Evolutionary conservation across 2,888 invertebrate genomes (phyloP).

Genomic region (Patella ulyssiponensis): DNA sequence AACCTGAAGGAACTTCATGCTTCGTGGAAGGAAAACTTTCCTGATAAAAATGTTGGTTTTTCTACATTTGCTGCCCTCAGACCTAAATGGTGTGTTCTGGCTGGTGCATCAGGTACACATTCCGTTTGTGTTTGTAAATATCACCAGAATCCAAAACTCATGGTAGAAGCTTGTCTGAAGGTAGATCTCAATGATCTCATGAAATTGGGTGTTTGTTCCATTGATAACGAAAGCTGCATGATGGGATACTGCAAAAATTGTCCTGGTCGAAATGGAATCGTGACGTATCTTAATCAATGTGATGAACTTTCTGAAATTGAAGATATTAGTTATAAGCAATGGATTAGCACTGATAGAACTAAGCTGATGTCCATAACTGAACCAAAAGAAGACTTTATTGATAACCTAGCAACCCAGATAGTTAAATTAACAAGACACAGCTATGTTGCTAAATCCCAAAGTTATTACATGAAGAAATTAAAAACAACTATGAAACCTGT

Average conservation of each 20-base stretch:
- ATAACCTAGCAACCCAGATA: no score
- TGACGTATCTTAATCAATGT: constrained; percentile 12
- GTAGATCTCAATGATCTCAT: background rate
- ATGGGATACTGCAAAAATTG: constrained; percentile 13
- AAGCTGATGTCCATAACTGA: background rate
- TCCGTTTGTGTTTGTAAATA: constrained; percentile 5
- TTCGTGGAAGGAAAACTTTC: background rate
- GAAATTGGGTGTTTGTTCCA: constrained; percentile 6
- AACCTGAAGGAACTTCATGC: background rate
- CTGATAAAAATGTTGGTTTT: background rate
- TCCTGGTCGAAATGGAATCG: constrained; percentile 1
- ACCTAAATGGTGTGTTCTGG: constrained; percentile 15
- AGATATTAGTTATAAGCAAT: constrained; percentile 12
- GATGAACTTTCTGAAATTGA: constrained; percentile 21
- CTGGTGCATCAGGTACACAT: constrained; percentile 3
- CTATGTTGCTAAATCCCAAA: constrained; percentile 17
- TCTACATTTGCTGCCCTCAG: background rate
- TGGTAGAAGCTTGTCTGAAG: constrained; percentile 8
- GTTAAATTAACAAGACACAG: no score
- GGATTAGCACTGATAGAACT: constrained; percentile 15
- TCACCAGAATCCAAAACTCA: constrained; percentile 5
- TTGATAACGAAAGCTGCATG: constrained; percentile 6
- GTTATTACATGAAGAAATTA: background rate
- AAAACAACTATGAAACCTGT: background rate
- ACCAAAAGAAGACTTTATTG: constrained; percentile 18